phyloP scores from a whole-genome alignment of 2,888 invertebrate genomes.

The Dicyrtoma fusca region DNA sequence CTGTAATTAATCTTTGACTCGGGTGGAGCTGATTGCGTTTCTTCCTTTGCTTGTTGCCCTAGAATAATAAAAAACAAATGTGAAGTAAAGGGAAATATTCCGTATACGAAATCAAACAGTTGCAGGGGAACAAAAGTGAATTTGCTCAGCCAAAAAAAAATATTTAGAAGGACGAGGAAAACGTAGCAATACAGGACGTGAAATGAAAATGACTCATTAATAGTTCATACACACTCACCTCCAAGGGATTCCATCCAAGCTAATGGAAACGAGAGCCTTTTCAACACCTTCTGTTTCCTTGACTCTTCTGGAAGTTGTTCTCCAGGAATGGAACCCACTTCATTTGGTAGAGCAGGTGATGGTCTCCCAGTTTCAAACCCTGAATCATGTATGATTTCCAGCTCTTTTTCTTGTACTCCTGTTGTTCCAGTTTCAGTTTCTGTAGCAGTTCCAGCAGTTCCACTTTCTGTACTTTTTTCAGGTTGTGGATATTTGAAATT shows the following conservation, averaged over 20 bases:
- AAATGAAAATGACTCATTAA: neutral
- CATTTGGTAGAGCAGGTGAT: conserved; percentile 34
- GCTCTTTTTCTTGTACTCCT: conserved; percentile 9
- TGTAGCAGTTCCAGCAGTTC: conserved; percentile 12
- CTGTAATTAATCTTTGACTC: conserved; percentile 45
- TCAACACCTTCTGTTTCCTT: conserved; percentile 74
- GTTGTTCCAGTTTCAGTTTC: conserved; percentile 9
- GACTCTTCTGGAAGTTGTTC: conserved; percentile 39
- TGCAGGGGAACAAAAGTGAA: conserved; percentile 29
- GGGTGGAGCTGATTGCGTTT: conserved; percentile 71
- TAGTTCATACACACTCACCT: conserved; percentile 27
- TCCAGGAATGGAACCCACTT: conserved; percentile 17
- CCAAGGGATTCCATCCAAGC: conserved; percentile 76
- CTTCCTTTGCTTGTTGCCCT: conserved; percentile 69
- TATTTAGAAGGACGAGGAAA: neutral
- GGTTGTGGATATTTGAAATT: conserved; percentile 13
- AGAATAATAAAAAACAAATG: conserved; percentile 22
- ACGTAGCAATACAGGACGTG: neutral
- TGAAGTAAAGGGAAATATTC: too few relatives aligned
- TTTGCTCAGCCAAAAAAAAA: conserved; percentile 22
- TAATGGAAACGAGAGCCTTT: conserved; percentile 85
- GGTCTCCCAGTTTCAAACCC: conserved; percentile 46
- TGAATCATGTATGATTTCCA: conserved; percentile 39
- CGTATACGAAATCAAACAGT: conserved; percentile 26
- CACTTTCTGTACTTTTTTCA: conserved; percentile 9